Conservation (phyloP, 2,113 vertebrate genomes). For the Dipodomys merriami region DNA sequence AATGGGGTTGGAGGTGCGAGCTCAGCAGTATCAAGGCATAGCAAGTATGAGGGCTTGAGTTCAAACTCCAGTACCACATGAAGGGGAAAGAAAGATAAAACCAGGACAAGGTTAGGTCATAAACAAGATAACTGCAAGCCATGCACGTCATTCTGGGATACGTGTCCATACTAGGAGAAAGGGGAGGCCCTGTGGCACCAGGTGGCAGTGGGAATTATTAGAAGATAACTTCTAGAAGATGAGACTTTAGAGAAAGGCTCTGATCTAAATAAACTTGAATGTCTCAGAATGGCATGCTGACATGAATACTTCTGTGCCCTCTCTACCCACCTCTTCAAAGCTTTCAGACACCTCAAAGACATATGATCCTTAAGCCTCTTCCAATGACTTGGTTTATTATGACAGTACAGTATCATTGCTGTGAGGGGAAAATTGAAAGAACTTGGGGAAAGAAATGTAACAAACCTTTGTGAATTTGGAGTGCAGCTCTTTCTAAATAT, state of each 20-base stretch:
- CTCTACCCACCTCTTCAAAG: not conserved
- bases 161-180: too few species aligned
- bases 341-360: not conserved
- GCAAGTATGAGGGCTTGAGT: too few species aligned
- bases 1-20: too few species aligned
- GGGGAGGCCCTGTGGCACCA: not conserved
- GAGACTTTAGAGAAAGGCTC: not conserved
- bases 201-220: not conserved
- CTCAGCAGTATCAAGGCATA: too few species aligned
- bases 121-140: too few species aligned
- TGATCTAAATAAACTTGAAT: not conserved
- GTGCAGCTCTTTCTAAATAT: not conserved
- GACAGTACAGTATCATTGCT: conserved; percentile 10
- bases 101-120: too few species aligned
- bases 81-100: too few species aligned
- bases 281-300: not conserved
- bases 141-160: not conserved
- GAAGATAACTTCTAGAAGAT: not conserved
- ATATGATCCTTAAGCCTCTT: not conserved
- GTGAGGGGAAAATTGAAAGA: conserved; percentile 1
- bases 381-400: conserved; percentile 41
- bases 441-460: not conserved
- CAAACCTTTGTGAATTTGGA: not conserved
- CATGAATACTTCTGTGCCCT: not conserved
- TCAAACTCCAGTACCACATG: too few species aligned